phyloP scores from a whole-genome alignment of 2,797 vertebrate species.

The Coregonus suidteri region DNA sequence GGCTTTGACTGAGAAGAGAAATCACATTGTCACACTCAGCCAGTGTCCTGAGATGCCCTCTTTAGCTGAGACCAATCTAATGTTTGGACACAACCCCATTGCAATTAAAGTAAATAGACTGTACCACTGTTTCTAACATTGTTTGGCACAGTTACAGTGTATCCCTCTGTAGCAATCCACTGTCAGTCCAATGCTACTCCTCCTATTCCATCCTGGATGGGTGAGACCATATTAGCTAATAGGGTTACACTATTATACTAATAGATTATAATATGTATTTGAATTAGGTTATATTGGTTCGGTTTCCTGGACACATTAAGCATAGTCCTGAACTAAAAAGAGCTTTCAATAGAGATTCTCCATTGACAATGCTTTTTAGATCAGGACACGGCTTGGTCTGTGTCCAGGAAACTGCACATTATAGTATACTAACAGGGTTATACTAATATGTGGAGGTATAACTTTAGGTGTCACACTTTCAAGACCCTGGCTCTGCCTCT shows the following conservation, averaged over 20 bases:
- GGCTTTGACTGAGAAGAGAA: background rate
- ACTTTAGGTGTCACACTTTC: background rate
- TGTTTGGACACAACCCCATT: background rate
- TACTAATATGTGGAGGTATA: background rate
- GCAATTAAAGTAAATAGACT: background rate
- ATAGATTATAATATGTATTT: background rate
- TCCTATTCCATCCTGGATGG: background rate
- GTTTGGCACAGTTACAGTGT: background rate
- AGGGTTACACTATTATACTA: background rate
- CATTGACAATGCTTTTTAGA: background rate
- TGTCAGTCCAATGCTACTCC: background rate
- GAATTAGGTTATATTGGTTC: background rate
- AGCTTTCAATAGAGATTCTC: background rate
- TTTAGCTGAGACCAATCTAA: background rate
- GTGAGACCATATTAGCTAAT: background rate
- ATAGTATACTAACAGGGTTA: background rate
- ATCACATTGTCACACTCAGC: background rate
- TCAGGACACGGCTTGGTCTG: background rate
- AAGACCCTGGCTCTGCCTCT: conserved; percentile 9
- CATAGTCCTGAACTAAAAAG: background rate
- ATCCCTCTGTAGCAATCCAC: background rate
- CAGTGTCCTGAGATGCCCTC: background rate
- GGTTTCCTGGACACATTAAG: background rate
- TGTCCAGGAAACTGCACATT: background rate
- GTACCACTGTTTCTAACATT: background rate